Base-by-base conservation (phyloP, 1,140 invertebrate species). In the Zaprionus ghesquierei region DNA sequence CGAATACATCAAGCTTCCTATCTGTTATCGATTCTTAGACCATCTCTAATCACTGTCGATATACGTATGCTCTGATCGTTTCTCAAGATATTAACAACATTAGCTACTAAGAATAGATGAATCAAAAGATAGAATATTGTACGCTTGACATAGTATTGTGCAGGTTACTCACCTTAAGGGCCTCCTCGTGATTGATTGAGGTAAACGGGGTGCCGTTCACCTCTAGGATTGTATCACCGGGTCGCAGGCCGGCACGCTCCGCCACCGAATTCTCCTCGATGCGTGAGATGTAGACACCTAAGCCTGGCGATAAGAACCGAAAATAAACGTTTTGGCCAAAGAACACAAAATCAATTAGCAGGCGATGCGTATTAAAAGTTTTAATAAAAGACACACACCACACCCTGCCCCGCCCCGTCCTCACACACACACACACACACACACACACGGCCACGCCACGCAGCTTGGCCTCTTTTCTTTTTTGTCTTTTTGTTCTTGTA, bases 191-290 rank as follows among this genome's bases (percentile, higher is more conserved):
- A 69, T 96, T 96, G 78, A 97, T 96, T 70, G 95, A 95, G 29
- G 95, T 96, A 92, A 97, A 97, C 66, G 96, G 96, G 59, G 96
- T 97, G 51, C 96, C 96, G 92, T 97, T 97, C 69, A 97, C 97
- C 93, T 97, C 96, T 75, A 97, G 93, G 89, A 98, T 97, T 86
- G 96, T 96, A 93, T 98, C 97, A 69, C 97, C 97, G 69, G 96
- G 96, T 81, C 96, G 94, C 58, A 98, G 93, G 74, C 97, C 97
- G 75, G 95, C 95, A 69, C 96, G 94, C 91, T 97, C 96, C 56
- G 97, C 97, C 63, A 97, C 95, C 79, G 96, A 97, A 61, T 96
- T 96, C 89, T 97, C 96, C 91, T 97, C 96, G 70, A 97, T 96
- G 76, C 96, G 93, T 76, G 96, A 97, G 92, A 97, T 97, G 92